These are phyloP conservation scores for Otocyon megalotis DNA, from an alignment of 2,113 vertebrate genomes.

Conservation along the genomic window DNA sequence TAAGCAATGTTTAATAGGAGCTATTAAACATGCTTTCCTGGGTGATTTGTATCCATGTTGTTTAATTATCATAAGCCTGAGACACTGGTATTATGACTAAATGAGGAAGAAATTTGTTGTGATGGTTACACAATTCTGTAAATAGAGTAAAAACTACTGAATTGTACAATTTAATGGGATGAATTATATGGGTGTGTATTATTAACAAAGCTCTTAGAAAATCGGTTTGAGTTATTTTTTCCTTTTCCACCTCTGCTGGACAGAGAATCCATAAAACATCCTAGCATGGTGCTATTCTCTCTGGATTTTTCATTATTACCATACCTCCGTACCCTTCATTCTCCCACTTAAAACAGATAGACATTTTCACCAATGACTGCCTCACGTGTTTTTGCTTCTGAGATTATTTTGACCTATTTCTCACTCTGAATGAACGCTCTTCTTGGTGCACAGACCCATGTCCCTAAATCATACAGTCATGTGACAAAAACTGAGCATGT, in stretches of 20 bases:
- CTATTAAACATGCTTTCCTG: not conserved
- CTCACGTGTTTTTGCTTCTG: not conserved
- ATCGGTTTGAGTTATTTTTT: not conserved
- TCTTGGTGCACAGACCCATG: not conserved
- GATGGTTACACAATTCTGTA: not conserved
- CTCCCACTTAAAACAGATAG: not conserved
- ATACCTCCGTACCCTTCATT: not conserved
- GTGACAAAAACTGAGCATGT: not conserved
- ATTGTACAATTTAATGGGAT: not conserved
- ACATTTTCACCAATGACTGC: not conserved
- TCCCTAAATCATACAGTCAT: not conserved
- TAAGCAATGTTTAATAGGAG: not conserved
- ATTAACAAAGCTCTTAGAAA: not conserved
- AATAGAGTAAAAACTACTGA: not conserved
- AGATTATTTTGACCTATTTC: not conserved
- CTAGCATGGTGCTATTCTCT: not conserved
- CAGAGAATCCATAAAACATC: not conserved
- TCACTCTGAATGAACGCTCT: not conserved
- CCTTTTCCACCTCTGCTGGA: not conserved
- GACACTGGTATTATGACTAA: not conserved
- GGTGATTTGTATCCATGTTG: not conserved
- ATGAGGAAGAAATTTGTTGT: not conserved
- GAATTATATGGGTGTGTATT: not conserved
- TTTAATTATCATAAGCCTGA: conserved; percentile 31
- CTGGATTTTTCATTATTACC: not conserved